These are phyloP conservation scores for Pteromalus puparum DNA, from an alignment of 1,140 invertebrate species.

Conservation along the genomic window DNA sequence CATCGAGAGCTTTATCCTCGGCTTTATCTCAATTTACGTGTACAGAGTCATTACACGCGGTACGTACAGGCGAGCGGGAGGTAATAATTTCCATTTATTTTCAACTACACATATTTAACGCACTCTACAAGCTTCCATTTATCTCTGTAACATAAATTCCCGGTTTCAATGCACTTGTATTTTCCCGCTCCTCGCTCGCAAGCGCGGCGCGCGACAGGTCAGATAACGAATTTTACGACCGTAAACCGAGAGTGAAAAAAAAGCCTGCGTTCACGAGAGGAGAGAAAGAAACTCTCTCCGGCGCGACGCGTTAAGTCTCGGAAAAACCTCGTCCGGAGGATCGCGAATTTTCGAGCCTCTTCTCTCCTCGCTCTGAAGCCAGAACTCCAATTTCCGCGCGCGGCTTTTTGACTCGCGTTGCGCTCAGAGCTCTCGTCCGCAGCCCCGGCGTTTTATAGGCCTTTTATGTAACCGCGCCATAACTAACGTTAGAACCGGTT, in stretches of 20 bases:
- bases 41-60: no score
- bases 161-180: constrained; percentile 16
- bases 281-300: not conserved
- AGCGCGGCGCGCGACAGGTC: constrained; percentile 19
- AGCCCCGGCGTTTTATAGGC: constrained; percentile 47
- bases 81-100: constrained; percentile 10
- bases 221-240: constrained; percentile 4
- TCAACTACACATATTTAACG: constrained; percentile 20
- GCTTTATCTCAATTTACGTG: no score
- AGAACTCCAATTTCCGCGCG: not conserved
- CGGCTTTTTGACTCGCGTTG: constrained; percentile 54
- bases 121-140: constrained; percentile 4
- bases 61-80: not conserved
- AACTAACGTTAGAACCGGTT: constrained; percentile 60
- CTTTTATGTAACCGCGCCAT: constrained; percentile 60
- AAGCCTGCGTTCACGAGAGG: constrained; percentile 39
- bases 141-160: constrained; percentile 13
- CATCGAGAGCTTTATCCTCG: no score
- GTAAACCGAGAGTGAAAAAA: not conserved
- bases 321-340: not conserved
- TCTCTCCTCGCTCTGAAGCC: no score
- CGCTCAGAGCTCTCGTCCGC: not conserved
- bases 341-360: not conserved
- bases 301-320: not conserved
- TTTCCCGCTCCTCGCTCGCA: not conserved